Base-by-base conservation (phyloP, 2,113 vertebrate genomes). In the Poeciliopsis retropinna region DNA sequence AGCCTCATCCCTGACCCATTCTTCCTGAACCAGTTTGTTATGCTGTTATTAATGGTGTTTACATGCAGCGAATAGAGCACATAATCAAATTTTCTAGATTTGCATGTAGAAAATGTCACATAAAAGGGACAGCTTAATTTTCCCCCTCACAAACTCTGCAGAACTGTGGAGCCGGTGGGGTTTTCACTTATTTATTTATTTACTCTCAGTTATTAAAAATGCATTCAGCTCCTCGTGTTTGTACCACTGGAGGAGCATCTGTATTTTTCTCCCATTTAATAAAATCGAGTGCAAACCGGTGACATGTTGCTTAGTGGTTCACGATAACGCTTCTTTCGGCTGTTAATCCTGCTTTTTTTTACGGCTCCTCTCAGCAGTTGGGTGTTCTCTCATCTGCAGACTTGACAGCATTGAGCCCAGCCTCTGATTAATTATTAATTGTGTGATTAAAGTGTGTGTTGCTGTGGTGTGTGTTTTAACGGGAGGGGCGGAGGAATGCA, bases 361-460 rank as follows among this genome's bases (percentile, higher is more conserved):
- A 54, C 54, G 65, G 78, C 54, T 79, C 60, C 64, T 74, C 86
- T 88, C 85, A 82, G 85, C 84, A 76, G 81, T 76, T 73, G 82
- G 84, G 64, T 79, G 83, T 81, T 88, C 83, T 89, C 88, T 90
- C 82, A 84, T 90, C 88, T 92, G 89, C 89, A 88, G 78, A 89
- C 86, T 85, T 85, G 66, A 88, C 90, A 90, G 75, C 83, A 87
- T 78, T 61, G 83, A 91, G 89, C 78, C 82, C 81, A 88, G 76
- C 86, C 84, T 80, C 86, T 81, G 86, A 89, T 91, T 79, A 86
- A 92, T 90, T 90, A 92, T 91, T 92, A 88, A 93, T 81, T 82
- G 88, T 79, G 86, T 87, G 91, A 92, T 91, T 90, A 90, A 92
- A 91, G 82, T 75, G 77, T 78, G 85, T 41, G 44, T 78, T 13